These are phyloP conservation scores for Astyanax mexicanus DNA, from an alignment of 2,797 vertebrate genomes.

Conservation along the genomic window DNA sequence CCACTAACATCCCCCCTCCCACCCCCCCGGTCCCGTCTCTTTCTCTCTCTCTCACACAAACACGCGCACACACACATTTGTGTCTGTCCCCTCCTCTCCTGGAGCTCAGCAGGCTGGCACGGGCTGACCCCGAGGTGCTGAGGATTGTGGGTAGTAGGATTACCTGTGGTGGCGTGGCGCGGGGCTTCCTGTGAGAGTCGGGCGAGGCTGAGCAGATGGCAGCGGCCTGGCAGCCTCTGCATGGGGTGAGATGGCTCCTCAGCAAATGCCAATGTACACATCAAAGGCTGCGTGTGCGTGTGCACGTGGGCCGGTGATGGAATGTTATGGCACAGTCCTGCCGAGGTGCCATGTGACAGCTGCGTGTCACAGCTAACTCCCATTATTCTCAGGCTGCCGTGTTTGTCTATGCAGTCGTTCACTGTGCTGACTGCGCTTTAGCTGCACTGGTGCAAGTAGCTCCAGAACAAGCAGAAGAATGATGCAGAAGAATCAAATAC, in stretches of 20 bases:
- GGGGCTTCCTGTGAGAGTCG: slow-evolving; percentile 47
- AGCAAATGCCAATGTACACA: slow-evolving; percentile 67
- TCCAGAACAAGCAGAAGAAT: not conserved
- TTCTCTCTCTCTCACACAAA: too few species aligned
- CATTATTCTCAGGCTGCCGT: not conserved
- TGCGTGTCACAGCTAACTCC: slow-evolving; percentile 30
- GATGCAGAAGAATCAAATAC: not conserved
- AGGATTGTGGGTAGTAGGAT: slow-evolving; percentile 72
- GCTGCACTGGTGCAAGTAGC: not conserved
- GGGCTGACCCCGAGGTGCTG: slow-evolving; percentile 72
- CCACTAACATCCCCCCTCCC: too few species aligned
- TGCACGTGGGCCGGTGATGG: not conserved
- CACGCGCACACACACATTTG: slow-evolving; percentile 11
- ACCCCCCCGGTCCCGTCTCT: too few species aligned
- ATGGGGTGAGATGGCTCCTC: slow-evolving; percentile 74
- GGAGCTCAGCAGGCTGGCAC: slow-evolving; percentile 63
- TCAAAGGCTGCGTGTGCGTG: slow-evolving; percentile 8
- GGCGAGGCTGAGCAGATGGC: slow-evolving; percentile 76
- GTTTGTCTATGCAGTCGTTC: not conserved
- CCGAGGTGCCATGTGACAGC: slow-evolving; percentile 25
- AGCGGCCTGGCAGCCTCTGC: slow-evolving; percentile 74
- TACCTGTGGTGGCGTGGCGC: slow-evolving; percentile 54
- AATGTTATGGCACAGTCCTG: slow-evolving; percentile 10
- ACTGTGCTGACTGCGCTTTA: not conserved
- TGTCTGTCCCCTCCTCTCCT: slow-evolving; percentile 9